phyloP scores from a whole-genome alignment of 2,113 vertebrate genomes.

The Leucoraja erinaceus region DNA sequence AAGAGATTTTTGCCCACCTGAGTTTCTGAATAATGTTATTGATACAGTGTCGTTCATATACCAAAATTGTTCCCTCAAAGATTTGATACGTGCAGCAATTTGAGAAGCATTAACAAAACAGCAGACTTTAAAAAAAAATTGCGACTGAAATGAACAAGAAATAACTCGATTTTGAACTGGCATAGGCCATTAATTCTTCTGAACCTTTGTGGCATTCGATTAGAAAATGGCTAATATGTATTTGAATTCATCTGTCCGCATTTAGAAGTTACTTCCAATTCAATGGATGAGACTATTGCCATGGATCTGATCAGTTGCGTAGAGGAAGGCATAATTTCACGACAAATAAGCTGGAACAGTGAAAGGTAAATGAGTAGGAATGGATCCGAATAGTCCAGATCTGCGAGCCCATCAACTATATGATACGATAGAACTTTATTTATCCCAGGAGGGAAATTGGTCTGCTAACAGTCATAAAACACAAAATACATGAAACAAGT shows the following conservation, averaged over 20 bases:
- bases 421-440: too few species aligned
- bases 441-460: too few species aligned
- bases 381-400: too few species aligned
- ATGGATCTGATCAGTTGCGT: background rate
- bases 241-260: background rate
- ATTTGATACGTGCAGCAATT: background rate
- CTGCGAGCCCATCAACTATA: too few species aligned
- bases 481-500: too few species aligned
- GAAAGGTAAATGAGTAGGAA: background rate
- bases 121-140: background rate
- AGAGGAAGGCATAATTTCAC: background rate
- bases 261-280: background rate
- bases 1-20: background rate
- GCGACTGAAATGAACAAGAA: background rate
- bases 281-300: too few species aligned
- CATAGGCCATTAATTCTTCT: background rate
- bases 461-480: too few species aligned
- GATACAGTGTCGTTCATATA: background rate
- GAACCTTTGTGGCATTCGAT: background rate
- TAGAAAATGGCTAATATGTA: background rate
- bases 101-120: background rate
- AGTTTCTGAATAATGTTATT: background rate
- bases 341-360: background rate
- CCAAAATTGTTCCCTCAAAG: background rate
- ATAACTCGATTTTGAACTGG: background rate